These are phyloP conservation scores for Ochotona curzoniae DNA, from an alignment of 2,113 vertebrate genomes.

Conservation along the genomic window DNA sequence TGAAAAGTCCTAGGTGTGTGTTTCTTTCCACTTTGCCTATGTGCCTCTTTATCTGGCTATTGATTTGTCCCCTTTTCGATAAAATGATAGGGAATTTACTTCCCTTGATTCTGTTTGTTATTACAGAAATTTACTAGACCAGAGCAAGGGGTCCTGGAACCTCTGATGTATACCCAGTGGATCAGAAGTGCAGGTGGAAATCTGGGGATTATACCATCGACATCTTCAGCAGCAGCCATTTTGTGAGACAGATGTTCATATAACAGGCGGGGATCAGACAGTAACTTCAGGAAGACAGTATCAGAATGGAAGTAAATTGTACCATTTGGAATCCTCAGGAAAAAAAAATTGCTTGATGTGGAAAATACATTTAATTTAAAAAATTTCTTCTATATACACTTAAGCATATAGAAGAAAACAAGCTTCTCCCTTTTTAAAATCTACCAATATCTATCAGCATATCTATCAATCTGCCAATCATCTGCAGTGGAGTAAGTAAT, in stretches of 20 bases:
- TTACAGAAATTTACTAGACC: neutral
- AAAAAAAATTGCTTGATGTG: neutral
- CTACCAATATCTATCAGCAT: neutral
- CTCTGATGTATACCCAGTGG: neutral
- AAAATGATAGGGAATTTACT: neutral
- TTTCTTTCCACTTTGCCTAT: too few relatives aligned
- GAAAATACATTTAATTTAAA: neutral
- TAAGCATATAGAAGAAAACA: neutral
- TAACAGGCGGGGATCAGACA: neutral
- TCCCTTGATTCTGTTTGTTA: neutral
- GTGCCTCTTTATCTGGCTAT: neutral
- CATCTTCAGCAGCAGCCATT: too few relatives aligned
- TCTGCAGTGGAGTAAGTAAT: neutral
- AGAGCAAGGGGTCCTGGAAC: neutral
- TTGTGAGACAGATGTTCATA: neutral
- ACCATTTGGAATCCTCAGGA: neutral
- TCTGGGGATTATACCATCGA: too few relatives aligned
- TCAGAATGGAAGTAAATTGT: neutral
- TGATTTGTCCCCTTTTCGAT: neutral
- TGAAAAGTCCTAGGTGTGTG: neutral
- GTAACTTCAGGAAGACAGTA: neutral
- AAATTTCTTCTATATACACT: neutral
- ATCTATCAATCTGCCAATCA: neutral
- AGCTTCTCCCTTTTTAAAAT: neutral
- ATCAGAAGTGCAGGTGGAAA: neutral